Evolutionary conservation across 1,140 invertebrate species (phyloP).

Genomic region (Mamestra configurata): DNA sequence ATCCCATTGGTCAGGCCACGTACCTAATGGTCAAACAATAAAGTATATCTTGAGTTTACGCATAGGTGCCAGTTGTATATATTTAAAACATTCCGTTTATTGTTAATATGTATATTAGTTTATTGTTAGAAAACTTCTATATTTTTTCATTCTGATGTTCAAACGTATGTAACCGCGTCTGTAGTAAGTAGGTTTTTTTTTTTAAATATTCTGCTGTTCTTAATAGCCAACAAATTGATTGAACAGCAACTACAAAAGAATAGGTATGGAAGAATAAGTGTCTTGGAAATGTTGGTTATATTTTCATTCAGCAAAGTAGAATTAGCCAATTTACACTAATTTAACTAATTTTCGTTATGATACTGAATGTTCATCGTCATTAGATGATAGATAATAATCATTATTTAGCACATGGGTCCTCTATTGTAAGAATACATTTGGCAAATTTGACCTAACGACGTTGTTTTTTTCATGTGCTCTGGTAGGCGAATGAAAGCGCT

Average conservation of each 20-base stretch:
- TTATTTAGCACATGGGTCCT: not conserved
- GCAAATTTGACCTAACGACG: not conserved
- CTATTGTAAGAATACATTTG: constrained; percentile 16
- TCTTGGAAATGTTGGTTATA: not conserved
- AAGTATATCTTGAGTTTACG: not conserved
- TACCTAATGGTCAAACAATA: not conserved
- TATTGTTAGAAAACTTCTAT: too few species aligned
- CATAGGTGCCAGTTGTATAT: not conserved
- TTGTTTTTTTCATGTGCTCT: not conserved
- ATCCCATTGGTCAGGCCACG: too few species aligned
- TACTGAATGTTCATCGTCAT: constrained; percentile 7
- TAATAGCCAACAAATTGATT: not conserved
- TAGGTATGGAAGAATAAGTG: not conserved
- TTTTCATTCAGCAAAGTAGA: not conserved
- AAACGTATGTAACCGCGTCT: not conserved
- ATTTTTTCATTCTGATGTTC: too few species aligned
- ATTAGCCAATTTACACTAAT: constrained; percentile 29
- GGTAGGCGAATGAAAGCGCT: not conserved
- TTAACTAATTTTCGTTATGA: constrained; percentile 11
- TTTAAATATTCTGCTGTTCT: too few species aligned
- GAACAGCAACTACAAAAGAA: not conserved
- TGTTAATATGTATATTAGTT: too few species aligned
- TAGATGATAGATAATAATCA: constrained; percentile 6
- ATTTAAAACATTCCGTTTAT: not conserved
- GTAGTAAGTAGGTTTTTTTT: too few species aligned